These are phyloP conservation scores for Tetramorium bicarinatum DNA, from an alignment of 2,888 invertebrate genomes.

Conservation along the genomic window DNA sequence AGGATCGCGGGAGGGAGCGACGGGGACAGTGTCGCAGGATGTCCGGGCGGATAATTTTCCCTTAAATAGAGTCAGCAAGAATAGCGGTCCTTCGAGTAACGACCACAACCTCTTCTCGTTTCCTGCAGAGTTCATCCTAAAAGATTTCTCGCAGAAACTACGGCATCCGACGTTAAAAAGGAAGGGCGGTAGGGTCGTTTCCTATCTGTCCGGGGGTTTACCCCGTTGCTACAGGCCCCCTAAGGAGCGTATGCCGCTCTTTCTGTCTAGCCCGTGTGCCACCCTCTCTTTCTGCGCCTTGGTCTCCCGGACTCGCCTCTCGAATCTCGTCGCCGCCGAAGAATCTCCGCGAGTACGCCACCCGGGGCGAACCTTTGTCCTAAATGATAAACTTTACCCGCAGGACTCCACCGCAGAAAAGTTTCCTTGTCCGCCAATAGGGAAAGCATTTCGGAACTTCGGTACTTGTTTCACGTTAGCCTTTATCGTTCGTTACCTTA, in stretches of 20 bases:
- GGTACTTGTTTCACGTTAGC: conserved; percentile 51
- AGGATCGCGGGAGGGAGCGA: conserved; percentile 43
- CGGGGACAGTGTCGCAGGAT: conserved; percentile 31
- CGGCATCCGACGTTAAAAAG: conserved; percentile 67
- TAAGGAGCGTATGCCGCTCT: conserved; percentile 53
- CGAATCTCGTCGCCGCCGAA: conserved; percentile 47
- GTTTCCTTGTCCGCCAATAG: conserved; percentile 78
- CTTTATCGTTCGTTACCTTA: conserved; percentile 22
- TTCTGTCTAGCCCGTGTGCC: neutral
- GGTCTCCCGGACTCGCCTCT: neutral
- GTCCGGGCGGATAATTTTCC: conserved; percentile 71
- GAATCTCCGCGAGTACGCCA: conserved; percentile 64
- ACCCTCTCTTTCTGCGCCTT: neutral
- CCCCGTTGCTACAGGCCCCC: conserved; percentile 22
- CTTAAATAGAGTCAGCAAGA: conserved; percentile 74
- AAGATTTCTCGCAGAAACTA: conserved; percentile 63
- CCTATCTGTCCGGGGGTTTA: conserved; percentile 66
- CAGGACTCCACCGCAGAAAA: conserved; percentile 74
- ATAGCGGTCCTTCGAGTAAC: conserved; percentile 70
- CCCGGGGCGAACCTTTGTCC: conserved; percentile 77
- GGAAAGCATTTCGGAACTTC: conserved; percentile 79
- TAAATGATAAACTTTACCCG: conserved; percentile 82
- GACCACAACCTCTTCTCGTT: conserved; percentile 55
- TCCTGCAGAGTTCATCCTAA: conserved; percentile 51
- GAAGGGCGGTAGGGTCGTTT: conserved; percentile 64